These are phyloP conservation scores for Mesaphorura yosii DNA, from an alignment of 1,140 invertebrate species.

Conservation along the genomic window DNA sequence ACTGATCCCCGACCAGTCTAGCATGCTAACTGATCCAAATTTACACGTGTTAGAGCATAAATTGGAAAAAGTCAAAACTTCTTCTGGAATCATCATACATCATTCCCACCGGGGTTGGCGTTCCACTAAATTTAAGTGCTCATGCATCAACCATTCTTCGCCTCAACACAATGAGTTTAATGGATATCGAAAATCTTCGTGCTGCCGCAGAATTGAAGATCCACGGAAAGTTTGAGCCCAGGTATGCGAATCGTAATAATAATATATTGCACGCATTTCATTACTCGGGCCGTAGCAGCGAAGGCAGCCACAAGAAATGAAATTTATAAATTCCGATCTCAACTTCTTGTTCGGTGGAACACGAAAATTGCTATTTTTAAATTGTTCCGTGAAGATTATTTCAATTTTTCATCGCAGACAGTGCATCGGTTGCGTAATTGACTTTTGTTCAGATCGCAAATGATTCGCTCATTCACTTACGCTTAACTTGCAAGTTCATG, in stretches of 20 bases:
- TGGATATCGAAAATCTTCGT: slow-evolving; percentile 39
- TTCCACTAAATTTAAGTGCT: slow-evolving; percentile 70
- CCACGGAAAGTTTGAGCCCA: slow-evolving; percentile 60
- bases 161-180: slow-evolving; percentile 24
- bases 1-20: too few relatives aligned
- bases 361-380: too few relatives aligned
- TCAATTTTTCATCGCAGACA: too few relatives aligned
- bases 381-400: too few relatives aligned
- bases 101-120: slow-evolving; percentile 66
- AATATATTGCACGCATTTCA: slow-evolving; percentile 3
- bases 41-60: slow-evolving; percentile 53
- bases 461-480: too few relatives aligned
- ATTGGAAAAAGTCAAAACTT: slow-evolving; percentile 63
- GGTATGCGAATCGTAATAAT: slow-evolving; percentile 38
- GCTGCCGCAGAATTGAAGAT: slow-evolving; percentile 53
- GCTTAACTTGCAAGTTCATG: too few relatives aligned
- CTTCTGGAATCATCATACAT: slow-evolving; percentile 75
- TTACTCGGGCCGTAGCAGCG: not conserved
- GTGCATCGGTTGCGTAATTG: too few relatives aligned
- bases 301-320: not conserved
- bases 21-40: too few relatives aligned
- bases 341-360: too few relatives aligned
- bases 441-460: too few relatives aligned
- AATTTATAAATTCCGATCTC: too few relatives aligned
- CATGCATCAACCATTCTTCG: slow-evolving; percentile 51